Base-by-base conservation (phyloP, 2,888 invertebrate species). In the Helleia helle region DNA sequence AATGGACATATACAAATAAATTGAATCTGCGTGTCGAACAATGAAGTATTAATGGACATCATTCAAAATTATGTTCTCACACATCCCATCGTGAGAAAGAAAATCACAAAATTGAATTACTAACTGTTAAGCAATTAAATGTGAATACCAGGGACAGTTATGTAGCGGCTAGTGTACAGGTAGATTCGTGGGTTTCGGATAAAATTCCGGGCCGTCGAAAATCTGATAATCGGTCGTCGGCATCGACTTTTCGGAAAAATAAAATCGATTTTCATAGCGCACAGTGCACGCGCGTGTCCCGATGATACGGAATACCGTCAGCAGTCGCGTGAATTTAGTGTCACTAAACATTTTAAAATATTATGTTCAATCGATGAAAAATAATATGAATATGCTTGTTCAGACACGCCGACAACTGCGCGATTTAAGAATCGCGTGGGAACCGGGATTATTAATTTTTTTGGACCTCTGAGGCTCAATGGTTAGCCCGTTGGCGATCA, bases 251-350 rank as follows among this genome's bases (percentile, higher is more conserved):
- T 69, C 72, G 68, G 74, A 72, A 80, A 65, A 70, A 55, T 59
- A 55, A 47, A 47, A 79, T 80, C 71, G 74, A 84, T 83, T 84
- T 79, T 63, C 80, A 80, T 76, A 80, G 79, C 71, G 62, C 64
- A 79, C 81, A 77, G 73, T 62, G 62, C 75, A 83, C 80, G 83
- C 83, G 77, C 83, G 83, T 77, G 83, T 67, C 65, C n/a, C n/a
- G n/a, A n/a, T n/a, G n/a, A n/a, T n/a, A n/a, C n/a, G n/a, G n/a
- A n/a, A n/a, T n/a, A n/a, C n/a, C n/a, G n/a, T n/a, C n/a, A n/a
- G n/a, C n/a, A n/a, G n/a, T n/a, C n/a, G n/a, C n/a, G n/a, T n/a
- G n/a, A n/a, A n/a, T n/a, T n/a, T n/a, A n/a, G n/a, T n/a, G n/a
- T n/a, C n/a, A n/a, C n/a, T n/a, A n/a, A n/a, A n/a, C n/a, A n/a